Base-by-base conservation (phyloP, 2,888 invertebrate genomes). In the Agrotis segetum region DNA sequence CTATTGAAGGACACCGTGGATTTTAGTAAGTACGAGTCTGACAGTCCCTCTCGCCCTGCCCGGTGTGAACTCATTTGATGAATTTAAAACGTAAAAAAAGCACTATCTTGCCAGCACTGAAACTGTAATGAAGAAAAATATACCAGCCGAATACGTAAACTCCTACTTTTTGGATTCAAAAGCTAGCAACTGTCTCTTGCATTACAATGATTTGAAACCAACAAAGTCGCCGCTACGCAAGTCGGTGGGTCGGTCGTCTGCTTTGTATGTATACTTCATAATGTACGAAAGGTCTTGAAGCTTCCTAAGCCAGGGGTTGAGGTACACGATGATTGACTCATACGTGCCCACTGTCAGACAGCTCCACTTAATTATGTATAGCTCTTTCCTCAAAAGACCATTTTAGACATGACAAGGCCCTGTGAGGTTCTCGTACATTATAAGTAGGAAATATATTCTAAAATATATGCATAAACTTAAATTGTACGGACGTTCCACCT, bases 271-370 rank as follows among this genome's bases (percentile, higher is more conserved):
- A 55, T 6, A 56, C 2, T 34, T 34, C 56, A 34, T 56, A 76
- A 44, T 50, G 21, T 46, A 34, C 17, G 19, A 24, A 19, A 13
- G 50, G 2, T 21, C 44, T 9, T 34, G 19, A 34, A 69, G 21
- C 3, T 34, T 44, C 17, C 29, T 58, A 40, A 72, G 34, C 17
- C 24, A 50, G 21, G 21, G 68, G 47, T 71, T 40, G 24, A 21
- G 21, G 55, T 76, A 68, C 68, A 44, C 13, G 68, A 76, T 76
- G 77, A 76, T 68, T 50, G 68, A 77, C 69, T 69, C 49, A 58
- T 46, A 24, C 46, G 19, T 50, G 56, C 21, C 29, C 47, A 74
- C 66, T 56, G 21, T 11, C 16, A 11, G 53, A 49, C 13, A 46
- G 34, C 21, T 7, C 44, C 56, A 44, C 21, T 68, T 13, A 68